Percentiles rank a stretch among this genome's conserved stretches.
phyloP scores from a whole-genome alignment of 2,113 vertebrate genomes.

The Calonectris borealis region DNA sequence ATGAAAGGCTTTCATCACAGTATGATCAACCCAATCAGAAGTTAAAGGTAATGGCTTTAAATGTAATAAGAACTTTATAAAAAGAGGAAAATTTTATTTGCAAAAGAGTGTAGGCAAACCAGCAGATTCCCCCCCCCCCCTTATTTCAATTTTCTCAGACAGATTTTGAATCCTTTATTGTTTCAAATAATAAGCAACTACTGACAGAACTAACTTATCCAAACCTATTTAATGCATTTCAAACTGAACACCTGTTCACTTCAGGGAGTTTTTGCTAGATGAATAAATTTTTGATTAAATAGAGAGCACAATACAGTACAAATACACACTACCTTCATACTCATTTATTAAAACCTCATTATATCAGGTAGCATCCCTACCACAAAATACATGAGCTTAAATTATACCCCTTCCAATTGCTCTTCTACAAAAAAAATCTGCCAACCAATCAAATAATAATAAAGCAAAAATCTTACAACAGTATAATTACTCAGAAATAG shows the following conservation, averaged over 20 bases:
- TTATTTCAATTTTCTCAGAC: not conserved
- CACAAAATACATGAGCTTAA: not conserved
- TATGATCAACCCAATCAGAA: not conserved
- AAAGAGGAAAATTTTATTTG: not conserved
- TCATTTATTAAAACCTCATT: not conserved
- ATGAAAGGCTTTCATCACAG: not conserved
- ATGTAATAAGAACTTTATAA: not conserved
- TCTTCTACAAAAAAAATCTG: not conserved
- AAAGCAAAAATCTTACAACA: not conserved
- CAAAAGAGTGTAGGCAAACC: not conserved
- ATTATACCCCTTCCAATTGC: not conserved
- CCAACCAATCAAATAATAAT: not conserved
- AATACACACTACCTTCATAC: not conserved
- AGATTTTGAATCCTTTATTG: not conserved
- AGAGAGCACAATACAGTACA: not conserved
- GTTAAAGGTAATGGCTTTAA: not conserved
- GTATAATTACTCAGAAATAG: not conserved
- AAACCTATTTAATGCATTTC: not conserved
- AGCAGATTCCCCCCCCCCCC: rapidly evolving
- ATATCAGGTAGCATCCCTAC: not conserved
- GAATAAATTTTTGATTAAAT: not conserved
- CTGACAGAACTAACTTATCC: not conserved
- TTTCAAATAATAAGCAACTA: not conserved
- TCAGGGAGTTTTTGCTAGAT: not conserved
- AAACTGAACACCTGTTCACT: not conserved